A percentile compares a stretch with the other conserved stretches of the same genome.
phyloP scores from a whole-genome alignment of 2,888 invertebrate species.

The Xestia c-nigrum region DNA sequence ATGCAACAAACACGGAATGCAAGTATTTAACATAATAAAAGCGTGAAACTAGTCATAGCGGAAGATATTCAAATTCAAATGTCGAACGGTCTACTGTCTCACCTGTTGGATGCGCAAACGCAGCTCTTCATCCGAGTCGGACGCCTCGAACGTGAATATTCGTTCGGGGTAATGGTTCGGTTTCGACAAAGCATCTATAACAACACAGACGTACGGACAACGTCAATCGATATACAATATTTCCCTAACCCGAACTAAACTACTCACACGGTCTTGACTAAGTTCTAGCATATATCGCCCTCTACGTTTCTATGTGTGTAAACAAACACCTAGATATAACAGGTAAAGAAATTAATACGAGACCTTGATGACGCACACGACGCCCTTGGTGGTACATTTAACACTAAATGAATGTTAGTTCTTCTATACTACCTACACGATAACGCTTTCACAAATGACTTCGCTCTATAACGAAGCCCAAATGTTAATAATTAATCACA shows the following conservation, averaged over 20 bases:
- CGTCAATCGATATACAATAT: conserved; percentile 77
- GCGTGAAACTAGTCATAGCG: conserved; percentile 53
- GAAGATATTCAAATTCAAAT: conserved; percentile 51
- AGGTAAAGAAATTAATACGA: conserved; percentile 61
- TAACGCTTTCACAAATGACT: conserved; percentile 66
- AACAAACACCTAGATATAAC: conserved; percentile 62
- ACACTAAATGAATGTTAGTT: conserved; percentile 69
- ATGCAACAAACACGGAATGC: conserved; percentile 26
- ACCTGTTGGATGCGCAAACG: conserved; percentile 89
- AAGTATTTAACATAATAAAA: conserved; percentile 53
- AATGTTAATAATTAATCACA: conserved; percentile 67
- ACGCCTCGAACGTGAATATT: conserved; percentile 88
- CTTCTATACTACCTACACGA: conserved; percentile 72
- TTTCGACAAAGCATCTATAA: conserved; percentile 91
- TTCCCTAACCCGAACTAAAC: conserved; percentile 65
- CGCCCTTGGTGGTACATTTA: conserved; percentile 75
- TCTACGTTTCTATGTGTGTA: conserved; percentile 62
- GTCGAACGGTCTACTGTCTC: conserved; percentile 69
- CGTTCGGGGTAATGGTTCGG: conserved; percentile 89
- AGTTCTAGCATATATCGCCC: conserved; percentile 57
- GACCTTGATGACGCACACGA: conserved; percentile 73
- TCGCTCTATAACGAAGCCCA: conserved; percentile 55
- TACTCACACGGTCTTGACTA: conserved; percentile 49
- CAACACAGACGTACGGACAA: conserved; percentile 89
- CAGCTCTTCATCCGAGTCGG: conserved; percentile 89